Evolutionary conservation across 92 coral and sea anemone species (phyloP).

Genomic region (Porites evermanni): DNA sequence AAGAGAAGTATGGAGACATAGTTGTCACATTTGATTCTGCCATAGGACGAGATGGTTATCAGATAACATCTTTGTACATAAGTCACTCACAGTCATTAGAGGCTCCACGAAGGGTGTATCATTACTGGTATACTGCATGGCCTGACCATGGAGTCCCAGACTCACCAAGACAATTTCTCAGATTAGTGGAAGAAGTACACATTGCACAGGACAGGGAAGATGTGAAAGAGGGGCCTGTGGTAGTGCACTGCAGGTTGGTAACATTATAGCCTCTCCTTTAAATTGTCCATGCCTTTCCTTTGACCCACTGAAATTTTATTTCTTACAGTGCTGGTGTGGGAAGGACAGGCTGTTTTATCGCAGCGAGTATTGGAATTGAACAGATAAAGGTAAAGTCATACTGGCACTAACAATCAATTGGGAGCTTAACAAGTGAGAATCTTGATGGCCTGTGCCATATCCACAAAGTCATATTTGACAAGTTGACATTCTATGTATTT

Average conservation of each 20-base stretch:
- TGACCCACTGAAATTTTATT: neutral
- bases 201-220: conserved; percentile 86
- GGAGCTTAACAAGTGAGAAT: neutral
- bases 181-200: conserved; percentile 84
- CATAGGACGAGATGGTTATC: conserved; percentile 92
- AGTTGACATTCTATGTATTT: neutral
- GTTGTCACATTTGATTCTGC: conserved; percentile 97
- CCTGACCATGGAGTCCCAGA: conserved; percentile 94
- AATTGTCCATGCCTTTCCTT: too few relatives aligned
- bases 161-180: conserved; percentile 81
- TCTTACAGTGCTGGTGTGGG: conserved; percentile 88
- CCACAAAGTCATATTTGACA: neutral
- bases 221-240: conserved; percentile 87
- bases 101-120: conserved; percentile 89
- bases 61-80: conserved; percentile 84
- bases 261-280: too few relatives aligned
- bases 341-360: conserved; percentile 89
- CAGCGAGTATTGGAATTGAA: conserved; percentile 89
- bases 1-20: conserved; percentile 92
- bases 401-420: too few relatives aligned
- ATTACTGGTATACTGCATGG: conserved; percentile 97
- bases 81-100: conserved; percentile 94
- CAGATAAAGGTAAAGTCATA: conserved; percentile 48
- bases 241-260: conserved; percentile 89
- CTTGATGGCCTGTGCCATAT: neutral